Base-by-base conservation (phyloP, 2,797 vertebrate genomes). In the Eulemur rubriventer region DNA sequence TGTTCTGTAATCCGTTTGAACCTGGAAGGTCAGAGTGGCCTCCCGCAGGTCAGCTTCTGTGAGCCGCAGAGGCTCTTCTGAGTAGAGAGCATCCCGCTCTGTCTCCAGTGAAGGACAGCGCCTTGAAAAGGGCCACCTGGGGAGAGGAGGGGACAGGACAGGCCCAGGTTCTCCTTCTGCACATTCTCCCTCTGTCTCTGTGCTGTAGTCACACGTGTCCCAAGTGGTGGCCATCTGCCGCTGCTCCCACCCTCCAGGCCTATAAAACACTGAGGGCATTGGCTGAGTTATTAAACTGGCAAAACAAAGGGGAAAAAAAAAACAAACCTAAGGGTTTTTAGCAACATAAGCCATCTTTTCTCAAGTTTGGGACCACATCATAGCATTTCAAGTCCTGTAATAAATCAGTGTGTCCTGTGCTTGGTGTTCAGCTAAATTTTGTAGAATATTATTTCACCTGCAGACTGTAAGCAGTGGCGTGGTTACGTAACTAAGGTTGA, bases 181-280 rank as follows among this genome's bases (percentile, higher is more conserved):
- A 14, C 33, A 0, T 38, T 52, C 8, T 65, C 26, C 48, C 28
- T 30, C 35, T 17, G 24, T 63, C 35, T 33, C 26, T 73, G 16
- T 9, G 1, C 30, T 26, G 6, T 4, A 13, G 17, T 59, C 28
- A 28, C 35, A 46, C 35, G 24, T 10, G 7, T 30, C 50, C 43
- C 26, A 67, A 35, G 30, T 1, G 43, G 57, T 0, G 4, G 14
- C 14, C 3, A 7, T 2, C 69, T 10, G 22, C 30, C 6, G 2
- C 26, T 24, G 11, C 33, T 46, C 3, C 16, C 1, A 24, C 35
- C 12, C 28, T 5, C n/a, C 7, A 14, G 6, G 1, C 48, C 46
- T 48, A 13, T 0, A 85, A 83, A 35, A 33, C 22, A n/a, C 30
- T 6, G 8, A 65, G 24, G 18, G 1, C 16, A 9, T 72, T 50